Percentiles rank a stretch among this genome's conserved stretches.
Evolutionary conservation across 1,140 invertebrate species (phyloP).

Genomic region (Calliphora vicina): DNA sequence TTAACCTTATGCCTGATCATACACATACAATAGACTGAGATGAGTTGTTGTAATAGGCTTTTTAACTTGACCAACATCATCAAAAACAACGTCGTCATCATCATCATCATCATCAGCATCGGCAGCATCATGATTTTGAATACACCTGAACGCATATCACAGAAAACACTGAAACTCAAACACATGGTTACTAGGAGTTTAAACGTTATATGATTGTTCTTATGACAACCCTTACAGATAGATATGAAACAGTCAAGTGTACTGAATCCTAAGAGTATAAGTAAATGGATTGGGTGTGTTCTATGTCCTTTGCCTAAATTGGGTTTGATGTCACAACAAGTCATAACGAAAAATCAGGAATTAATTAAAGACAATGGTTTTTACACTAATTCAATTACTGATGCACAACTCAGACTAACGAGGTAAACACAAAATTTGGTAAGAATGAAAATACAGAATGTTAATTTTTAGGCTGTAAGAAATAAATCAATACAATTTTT

Average conservation of each 20-base stretch:
- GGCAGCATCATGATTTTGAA: neutral
- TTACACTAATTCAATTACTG: neutral
- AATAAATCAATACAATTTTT: too few relatives aligned
- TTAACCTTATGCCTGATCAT: neutral
- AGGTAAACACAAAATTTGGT: too few relatives aligned
- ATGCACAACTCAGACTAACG: too few relatives aligned
- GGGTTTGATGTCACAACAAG: neutral
- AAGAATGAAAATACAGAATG: too few relatives aligned
- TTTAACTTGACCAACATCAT: conserved; percentile 9
- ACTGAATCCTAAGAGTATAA: too few relatives aligned
- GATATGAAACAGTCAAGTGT: neutral
- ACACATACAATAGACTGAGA: neutral
- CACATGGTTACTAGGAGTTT: neutral
- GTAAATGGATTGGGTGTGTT: neutral
- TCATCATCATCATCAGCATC: neutral
- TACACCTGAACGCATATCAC: neutral
- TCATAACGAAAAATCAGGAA: neutral
- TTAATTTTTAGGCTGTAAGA: too few relatives aligned
- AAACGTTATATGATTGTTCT: neutral
- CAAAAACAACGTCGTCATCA: neutral
- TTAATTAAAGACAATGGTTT: conserved; percentile 7
- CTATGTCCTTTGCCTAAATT: neutral
- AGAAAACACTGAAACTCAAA: neutral
- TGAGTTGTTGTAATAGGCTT: conserved; percentile 13
- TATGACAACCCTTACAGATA: conserved; percentile 2